Evolutionary conservation across 92 coral and sea anemone genomes (phyloP), one percentile per base, ranked within the genome.

Genomic region (Blastomussa wellsi): DNA sequence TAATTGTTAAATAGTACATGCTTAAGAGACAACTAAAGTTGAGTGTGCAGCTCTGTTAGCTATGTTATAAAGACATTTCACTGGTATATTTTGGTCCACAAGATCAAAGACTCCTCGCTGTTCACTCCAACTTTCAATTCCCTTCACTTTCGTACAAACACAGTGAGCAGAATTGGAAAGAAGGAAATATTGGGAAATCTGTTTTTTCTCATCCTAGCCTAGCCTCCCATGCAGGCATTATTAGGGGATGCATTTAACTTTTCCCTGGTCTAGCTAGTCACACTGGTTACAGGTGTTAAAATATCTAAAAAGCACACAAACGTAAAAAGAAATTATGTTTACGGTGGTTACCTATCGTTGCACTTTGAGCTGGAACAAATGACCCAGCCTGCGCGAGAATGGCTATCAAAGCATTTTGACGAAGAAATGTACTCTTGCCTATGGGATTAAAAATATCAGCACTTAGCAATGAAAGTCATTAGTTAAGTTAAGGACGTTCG

Each of bases 401-500:
- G 68, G 92, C 93, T 32, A 94, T 70, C 26, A 94, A 82, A 48
- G 97, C 97, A 75, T 92, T 94, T 72, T 94, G 97, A 72, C 97
- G 86, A 59, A 94, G 90, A 83, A 94, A 94, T 49, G 97, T 94
- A 52, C 97, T 94, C 82, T 94, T 94, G 17, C 97, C 97, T 94
- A 24, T n/a, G 29, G 15, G 22, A 67, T 16, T 9, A 48, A 41
- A 48, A 33, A 39, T 5, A 65, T 39, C 5, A 5, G 6, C 7
- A 24, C 0, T 37, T 78, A 13, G 1, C 19, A 11, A 8, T 19
- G 0, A 17, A 2, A 32, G 38, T 7, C 14, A 72, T 44, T 29
- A 12, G 32, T 31, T 67, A 5, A 67, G 5, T 19, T 67, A 7
- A 22, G 65, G 17, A 13, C 31, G 26, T 0, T n/a, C n/a, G n/a